Base-by-base conservation (phyloP, 2,113 vertebrate genomes). In the Scatophagus argus region DNA sequence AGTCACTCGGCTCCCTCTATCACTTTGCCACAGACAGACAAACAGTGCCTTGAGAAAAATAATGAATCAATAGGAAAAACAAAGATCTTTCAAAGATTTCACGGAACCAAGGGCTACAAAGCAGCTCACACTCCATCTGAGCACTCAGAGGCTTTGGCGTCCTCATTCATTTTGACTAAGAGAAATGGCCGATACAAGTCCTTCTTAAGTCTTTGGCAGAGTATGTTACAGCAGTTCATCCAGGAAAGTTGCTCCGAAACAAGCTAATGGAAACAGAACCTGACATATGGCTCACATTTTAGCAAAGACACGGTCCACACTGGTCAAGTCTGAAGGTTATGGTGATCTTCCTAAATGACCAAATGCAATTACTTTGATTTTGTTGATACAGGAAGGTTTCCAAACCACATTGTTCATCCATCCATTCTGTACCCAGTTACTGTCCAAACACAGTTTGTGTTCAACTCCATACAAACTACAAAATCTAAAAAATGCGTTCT, bases 11-110 rank as follows among this genome's bases (percentile, higher is more conserved):
- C 39, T 79, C 80, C 59, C 73, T 88, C 79, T 10, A 77, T 82
- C 85, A 59, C 73, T 68, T 65, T 79, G 83, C 67, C 79, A 41
- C 55, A 82, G 82, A 78, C 73, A 66, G 63, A 87, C 83, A 84
- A 86, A 81, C 63, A 67, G 63, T 2, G 79, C 88, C 84, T 61
- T 61, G 65, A 85, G 86, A 85, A 83, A 88, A 75, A 44, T 81
- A 87, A 90, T 88, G 78, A 90, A 87, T 89, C 87, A 78, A 88
- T 83, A 69, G 68, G 52, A 82, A 77, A 89, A 56, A 77, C 73
- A 78, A 88, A 77, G 80, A 92, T 88, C 73, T 75, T 79, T 85
- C 71, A 73, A 68, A 84, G 84, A 79, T 87, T 73, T 76, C 76
- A 59, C 77, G 39, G 75, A 84, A 64, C 79, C 83, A 82, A 38